Percentiles rank a stretch among this genome's conserved stretches.
These are phyloP conservation scores for Idaea biselata DNA, from an alignment of 2,888 invertebrate genomes.

Conservation along the genomic window DNA sequence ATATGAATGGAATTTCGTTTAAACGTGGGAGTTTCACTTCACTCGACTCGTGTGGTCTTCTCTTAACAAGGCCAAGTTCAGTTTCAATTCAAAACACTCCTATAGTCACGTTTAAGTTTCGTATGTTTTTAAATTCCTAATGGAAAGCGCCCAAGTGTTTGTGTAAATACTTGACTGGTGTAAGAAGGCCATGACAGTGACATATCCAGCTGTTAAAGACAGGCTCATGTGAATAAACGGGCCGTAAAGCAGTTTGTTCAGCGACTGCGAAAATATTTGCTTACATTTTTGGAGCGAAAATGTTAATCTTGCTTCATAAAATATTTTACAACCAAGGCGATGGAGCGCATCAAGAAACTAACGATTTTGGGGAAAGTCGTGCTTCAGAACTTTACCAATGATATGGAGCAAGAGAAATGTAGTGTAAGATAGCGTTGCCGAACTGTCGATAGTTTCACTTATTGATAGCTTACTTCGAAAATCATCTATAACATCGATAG, in stretches of 20 bases:
- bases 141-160: background rate
- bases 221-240: slow-evolving; percentile 47
- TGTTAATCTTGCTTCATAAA: slow-evolving; percentile 16
- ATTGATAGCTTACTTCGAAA: too few species aligned
- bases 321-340: slow-evolving; percentile 29
- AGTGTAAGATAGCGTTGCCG: too few species aligned
- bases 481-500: too few species aligned
- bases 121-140: background rate
- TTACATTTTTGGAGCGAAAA: slow-evolving; percentile 32
- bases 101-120: background rate
- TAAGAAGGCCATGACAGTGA: slow-evolving; percentile 11
- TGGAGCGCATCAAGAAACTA: slow-evolving; percentile 20
- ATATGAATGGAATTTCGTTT: slow-evolving; percentile 1
- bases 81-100: slow-evolving; percentile 17
- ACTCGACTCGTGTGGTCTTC: slow-evolving; percentile 24
- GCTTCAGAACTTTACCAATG: slow-evolving; percentile 12
- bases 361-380: slow-evolving; percentile 12
- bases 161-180: slow-evolving; percentile 13
- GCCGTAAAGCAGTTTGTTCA: slow-evolving; percentile 56
- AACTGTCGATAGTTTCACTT: too few species aligned
- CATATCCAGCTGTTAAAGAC: slow-evolving; percentile 18
- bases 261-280: slow-evolving; percentile 47
- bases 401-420: slow-evolving; percentile 19
- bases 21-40: slow-evolving; percentile 7
- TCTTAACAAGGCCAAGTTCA: slow-evolving; percentile 16